Percentiles rank a stretch among this genome's conserved stretches.
Evolutionary conservation across 2,888 invertebrate genomes (phyloP).

Genomic region (Macaria notata): DNA sequence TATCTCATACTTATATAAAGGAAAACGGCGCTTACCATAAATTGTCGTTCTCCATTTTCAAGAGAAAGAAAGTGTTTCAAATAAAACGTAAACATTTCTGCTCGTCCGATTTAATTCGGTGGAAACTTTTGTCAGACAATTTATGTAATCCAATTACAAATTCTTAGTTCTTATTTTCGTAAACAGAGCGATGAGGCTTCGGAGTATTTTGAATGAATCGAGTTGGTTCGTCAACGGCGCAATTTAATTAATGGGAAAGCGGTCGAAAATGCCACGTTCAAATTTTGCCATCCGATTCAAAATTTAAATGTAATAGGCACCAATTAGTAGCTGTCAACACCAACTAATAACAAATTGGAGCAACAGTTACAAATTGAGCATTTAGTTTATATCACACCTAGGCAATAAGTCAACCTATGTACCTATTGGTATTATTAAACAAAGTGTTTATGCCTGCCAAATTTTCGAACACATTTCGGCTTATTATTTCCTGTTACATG

Average conservation of each 20-base stretch:
- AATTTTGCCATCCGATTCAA: constrained; percentile 5
- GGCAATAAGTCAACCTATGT: no score
- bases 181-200: constrained; percentile 20
- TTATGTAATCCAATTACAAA: constrained; percentile 39
- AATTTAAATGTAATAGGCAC: constrained; percentile 8
- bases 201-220: constrained; percentile 15
- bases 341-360: constrained; percentile 13
- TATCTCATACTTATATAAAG: constrained; percentile 24
- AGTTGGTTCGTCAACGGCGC: constrained; percentile 5
- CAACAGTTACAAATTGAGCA: constrained; percentile 7
- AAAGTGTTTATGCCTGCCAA: no score
- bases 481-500: no score
- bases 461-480: no score
- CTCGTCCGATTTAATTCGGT: constrained; percentile 37
- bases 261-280: constrained; percentile 1
- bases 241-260: constrained; percentile 4
- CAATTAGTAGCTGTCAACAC: constrained; percentile 12
- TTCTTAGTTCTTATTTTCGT: constrained; percentile 31
- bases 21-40: constrained; percentile 25
- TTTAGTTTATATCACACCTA: neutral
- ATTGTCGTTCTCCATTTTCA: constrained; percentile 25
- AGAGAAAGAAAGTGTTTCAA: constrained; percentile 34
- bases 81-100: constrained; percentile 41
- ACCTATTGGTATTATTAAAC: no score
- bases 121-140: constrained; percentile 36